Base-by-base conservation (phyloP, 1,140 invertebrate genomes). In the Drosophila arizonae region DNA sequence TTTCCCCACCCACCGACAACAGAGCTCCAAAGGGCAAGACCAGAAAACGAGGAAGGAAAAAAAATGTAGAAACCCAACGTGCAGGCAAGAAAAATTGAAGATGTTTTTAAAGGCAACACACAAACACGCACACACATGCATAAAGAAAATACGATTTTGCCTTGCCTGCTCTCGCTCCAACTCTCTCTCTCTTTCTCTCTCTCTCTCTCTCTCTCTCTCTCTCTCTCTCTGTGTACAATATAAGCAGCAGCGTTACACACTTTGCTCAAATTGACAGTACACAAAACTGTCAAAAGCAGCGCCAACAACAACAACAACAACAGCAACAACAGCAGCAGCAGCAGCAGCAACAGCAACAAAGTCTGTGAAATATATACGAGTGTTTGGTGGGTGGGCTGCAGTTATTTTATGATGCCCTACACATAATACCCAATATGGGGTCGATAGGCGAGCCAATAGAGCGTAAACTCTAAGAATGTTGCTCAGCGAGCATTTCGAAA, bases 231-330 rank as follows among this genome's bases (percentile, higher is more conserved):
- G 13, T 15, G 43, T 17, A 26, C 15, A 15, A 69, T 78, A 66
- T 76, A 77, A 71, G 69, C 65, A 72, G 60, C 64, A 68, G 63
- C 28, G 65, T 60, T 75, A 62, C 74, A 69, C 73, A 63, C 57
- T 74, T 81, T 77, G 67, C 79, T 81, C 67, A 81, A 86, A 87
- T 86, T 86, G 82, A 87, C 82, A 86, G 78, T 86, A 87, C 79
- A 86, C 81, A 87, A 86, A 87, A 86, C 82, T 86, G 82, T 86
- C 81, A 86, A 79, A 81, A 81, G 72, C 81, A 86, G 81, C 51
- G 46, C 48, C 36, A 65, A 26, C 48, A 51, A 24, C 64, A 67
- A 65, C 51, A 52, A 58, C 33, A 71, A 65, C 36, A 39, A 39
- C 36, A 39, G 6, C 30, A 33, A 33, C 30, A 9, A 28, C 28